phyloP scores from a whole-genome alignment of 2,113 vertebrate species.

The Ceyx margarethae region DNA sequence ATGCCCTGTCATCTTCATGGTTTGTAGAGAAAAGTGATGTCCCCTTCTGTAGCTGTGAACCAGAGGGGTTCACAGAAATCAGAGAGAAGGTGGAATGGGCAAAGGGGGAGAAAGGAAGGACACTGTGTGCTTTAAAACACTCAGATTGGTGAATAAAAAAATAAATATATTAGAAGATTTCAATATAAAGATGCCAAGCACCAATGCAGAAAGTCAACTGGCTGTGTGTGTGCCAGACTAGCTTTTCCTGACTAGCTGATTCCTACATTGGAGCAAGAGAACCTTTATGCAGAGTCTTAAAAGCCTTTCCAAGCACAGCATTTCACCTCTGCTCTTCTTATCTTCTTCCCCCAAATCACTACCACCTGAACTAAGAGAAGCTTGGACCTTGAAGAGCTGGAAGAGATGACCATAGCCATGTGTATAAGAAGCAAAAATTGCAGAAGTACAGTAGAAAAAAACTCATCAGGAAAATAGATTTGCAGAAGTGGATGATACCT shows the following conservation, averaged over 20 bases:
- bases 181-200: not conserved
- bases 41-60: not conserved
- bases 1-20: not conserved
- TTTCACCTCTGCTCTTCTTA: not conserved
- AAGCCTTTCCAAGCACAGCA: not conserved
- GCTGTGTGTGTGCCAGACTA: not conserved
- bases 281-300: not conserved
- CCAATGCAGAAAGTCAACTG: not conserved
- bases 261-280: not conserved
- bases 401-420: accelerated
- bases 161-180: not conserved
- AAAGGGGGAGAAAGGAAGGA: not conserved
- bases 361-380: not conserved
- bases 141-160: not conserved
- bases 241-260: not conserved
- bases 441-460: not conserved
- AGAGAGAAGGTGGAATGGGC: not conserved
- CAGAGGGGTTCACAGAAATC: not conserved
- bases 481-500: not conserved
- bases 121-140: not conserved
- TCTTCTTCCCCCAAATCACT: not conserved
- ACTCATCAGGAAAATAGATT: not conserved
- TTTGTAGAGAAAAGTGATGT: not conserved
- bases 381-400: not conserved
- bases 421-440: not conserved